A percentile compares a stretch with the other conserved stretches of the same genome.
Evolutionary conservation across 2,888 invertebrate genomes (phyloP).

Genomic region (Drosophila lacicola): DNA sequence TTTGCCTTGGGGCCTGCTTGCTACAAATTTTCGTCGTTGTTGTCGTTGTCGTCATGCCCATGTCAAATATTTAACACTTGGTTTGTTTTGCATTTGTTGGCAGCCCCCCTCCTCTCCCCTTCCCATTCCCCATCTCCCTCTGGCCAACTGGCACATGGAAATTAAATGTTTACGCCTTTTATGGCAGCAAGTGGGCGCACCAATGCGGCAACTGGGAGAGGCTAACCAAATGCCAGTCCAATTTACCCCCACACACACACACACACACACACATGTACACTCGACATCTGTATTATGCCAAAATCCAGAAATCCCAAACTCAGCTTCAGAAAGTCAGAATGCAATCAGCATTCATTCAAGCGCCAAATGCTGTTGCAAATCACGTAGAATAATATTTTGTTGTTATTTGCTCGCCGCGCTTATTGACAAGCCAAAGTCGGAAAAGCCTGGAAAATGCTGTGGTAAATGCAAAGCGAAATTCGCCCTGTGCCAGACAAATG

Average conservation of each 20-base stretch:
- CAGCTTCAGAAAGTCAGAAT: conserved; percentile 35
- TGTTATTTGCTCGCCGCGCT: conserved; percentile 51
- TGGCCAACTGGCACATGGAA: conserved; percentile 63
- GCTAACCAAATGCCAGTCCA: conserved; percentile 61
- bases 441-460: conserved; percentile 42
- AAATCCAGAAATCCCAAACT: conserved; percentile 41
- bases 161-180: conserved; percentile 80
- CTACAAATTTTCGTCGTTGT: conserved; percentile 49
- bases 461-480: conserved; percentile 43
- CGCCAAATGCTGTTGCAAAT: conserved; percentile 72
- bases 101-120: not conserved
- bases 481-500: conserved; percentile 15
- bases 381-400: conserved; percentile 78
- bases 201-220: conserved; percentile 21
- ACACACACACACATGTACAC: not conserved
- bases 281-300: conserved; percentile 17
- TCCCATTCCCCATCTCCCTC: not conserved
- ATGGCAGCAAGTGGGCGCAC: conserved; percentile 73
- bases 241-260: conserved; percentile 32
- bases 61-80: conserved; percentile 78
- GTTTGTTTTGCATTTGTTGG: conserved; percentile 67
- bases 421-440: conserved; percentile 62
- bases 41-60: conserved; percentile 44
- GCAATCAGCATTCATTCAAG: conserved; percentile 62
- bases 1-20: conserved; percentile 49